phyloP scores from a whole-genome alignment of 2,797 vertebrate species.

The Enteromius argenteus region DNA sequence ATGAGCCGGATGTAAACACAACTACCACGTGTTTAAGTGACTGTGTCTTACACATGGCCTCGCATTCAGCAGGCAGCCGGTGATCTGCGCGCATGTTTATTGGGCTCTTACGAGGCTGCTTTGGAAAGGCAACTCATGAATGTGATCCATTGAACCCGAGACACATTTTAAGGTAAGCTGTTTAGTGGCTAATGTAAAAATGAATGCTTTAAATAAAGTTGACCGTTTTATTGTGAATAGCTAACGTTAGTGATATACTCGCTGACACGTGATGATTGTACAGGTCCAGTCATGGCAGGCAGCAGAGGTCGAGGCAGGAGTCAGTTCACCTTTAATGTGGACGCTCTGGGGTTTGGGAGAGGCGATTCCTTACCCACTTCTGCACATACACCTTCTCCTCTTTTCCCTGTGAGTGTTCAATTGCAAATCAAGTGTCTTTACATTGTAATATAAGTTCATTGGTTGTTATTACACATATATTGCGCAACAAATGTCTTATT shows the following conservation, averaged over 20 bases:
- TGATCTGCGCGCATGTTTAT: background rate
- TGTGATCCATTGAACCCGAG: background rate
- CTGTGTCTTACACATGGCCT: background rate
- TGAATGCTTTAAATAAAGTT: background rate
- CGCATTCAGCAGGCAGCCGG: background rate
- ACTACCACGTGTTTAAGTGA: constrained; percentile 8
- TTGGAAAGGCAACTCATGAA: background rate
- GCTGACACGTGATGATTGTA: background rate
- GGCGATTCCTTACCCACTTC: constrained; percentile 60
- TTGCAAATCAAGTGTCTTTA: background rate
- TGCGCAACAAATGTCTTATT: background rate
- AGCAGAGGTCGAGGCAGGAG: constrained; percentile 60
- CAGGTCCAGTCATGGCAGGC: constrained; percentile 56
- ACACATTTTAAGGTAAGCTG: background rate
- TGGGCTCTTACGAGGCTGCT: background rate
- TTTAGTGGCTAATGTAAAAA: background rate
- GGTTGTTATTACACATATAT: background rate
- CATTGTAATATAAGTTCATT: background rate
- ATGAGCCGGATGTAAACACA: constrained; percentile 45
- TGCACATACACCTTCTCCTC: constrained; percentile 54
- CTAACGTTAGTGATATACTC: background rate
- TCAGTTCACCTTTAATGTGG: constrained; percentile 62
- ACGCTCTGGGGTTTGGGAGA: constrained; percentile 61
- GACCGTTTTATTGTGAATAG: background rate
- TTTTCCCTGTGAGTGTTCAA: constrained; percentile 62